These are phyloP conservation scores for Syngnathus floridae DNA, from an alignment of 2,113 vertebrate species.

Conservation along the genomic window DNA sequence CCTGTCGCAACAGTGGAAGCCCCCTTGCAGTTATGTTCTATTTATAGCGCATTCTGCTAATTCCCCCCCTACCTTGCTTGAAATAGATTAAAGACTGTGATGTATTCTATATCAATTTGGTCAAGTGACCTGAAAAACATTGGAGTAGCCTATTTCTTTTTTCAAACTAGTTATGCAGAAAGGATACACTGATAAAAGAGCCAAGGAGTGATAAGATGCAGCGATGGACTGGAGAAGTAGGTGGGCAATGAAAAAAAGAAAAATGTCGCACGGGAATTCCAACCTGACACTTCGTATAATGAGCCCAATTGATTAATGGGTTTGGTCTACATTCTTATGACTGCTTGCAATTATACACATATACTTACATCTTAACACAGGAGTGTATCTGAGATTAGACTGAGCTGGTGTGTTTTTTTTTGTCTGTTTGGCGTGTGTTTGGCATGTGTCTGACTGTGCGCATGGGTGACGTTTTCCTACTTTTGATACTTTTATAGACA, in stretches of 20 bases:
- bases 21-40: conserved; percentile 10
- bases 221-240: not conserved
- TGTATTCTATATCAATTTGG: not conserved
- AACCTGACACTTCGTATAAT: conserved; percentile 36
- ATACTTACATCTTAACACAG: conserved; percentile 25
- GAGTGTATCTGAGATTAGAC: not conserved
- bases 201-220: not conserved
- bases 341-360: conserved; percentile 19
- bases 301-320: conserved; percentile 35
- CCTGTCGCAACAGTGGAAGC: conserved; percentile 7
- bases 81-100: not conserved
- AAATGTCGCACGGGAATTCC: conserved; percentile 15
- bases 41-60: conserved; percentile 25
- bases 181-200: not conserved
- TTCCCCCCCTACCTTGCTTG: conserved; percentile 6
- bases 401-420: not conserved
- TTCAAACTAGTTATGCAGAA: too few relatives aligned
- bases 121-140: not conserved
- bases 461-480: too few relatives aligned
- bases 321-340: conserved; percentile 21
- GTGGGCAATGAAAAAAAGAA: conserved; percentile 12
- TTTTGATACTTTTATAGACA: not conserved
- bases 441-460: not conserved
- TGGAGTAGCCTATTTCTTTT: too few relatives aligned
- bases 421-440: not conserved